Percentiles rank a stretch among this genome's conserved stretches.
These are phyloP conservation scores for Neolamprologus kungweensis DNA, from an alignment of 2,113 vertebrate genomes.

Conservation along the genomic window DNA sequence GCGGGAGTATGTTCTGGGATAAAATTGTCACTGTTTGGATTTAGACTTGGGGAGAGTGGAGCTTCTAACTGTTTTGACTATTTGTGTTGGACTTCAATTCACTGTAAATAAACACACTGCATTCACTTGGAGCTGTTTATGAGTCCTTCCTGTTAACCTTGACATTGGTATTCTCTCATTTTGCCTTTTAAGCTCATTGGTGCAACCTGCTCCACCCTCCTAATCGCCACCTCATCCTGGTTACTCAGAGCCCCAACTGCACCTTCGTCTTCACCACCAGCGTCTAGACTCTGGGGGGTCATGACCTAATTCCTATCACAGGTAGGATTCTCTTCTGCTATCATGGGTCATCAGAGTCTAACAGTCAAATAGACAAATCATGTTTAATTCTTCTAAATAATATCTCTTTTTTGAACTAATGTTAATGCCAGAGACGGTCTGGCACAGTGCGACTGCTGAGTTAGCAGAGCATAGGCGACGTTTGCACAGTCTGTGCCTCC, in stretches of 20 bases:
- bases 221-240: neutral
- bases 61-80: neutral
- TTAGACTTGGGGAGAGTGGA: neutral
- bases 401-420: neutral
- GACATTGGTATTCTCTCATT: neutral
- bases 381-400: neutral
- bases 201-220: neutral
- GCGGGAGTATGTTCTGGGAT: fast-evolving
- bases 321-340: neutral
- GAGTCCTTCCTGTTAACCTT: neutral
- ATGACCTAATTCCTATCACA: neutral
- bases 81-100: neutral
- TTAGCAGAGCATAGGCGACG: neutral
- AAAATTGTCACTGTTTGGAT: neutral
- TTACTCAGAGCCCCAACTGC: neutral
- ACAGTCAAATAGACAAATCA: neutral
- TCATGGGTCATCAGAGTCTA: neutral
- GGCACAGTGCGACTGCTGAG: neutral
- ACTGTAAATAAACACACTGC: neutral
- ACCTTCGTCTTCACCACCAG: neutral
- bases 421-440: neutral
- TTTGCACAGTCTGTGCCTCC: neutral
- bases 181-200: neutral
- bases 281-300: neutral
- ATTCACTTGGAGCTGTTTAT: fast-evolving